Percentiles rank a stretch among this genome's conserved stretches.
Conservation (phyloP, 2,113 vertebrate species). For the Caranx melampygus region DNA sequence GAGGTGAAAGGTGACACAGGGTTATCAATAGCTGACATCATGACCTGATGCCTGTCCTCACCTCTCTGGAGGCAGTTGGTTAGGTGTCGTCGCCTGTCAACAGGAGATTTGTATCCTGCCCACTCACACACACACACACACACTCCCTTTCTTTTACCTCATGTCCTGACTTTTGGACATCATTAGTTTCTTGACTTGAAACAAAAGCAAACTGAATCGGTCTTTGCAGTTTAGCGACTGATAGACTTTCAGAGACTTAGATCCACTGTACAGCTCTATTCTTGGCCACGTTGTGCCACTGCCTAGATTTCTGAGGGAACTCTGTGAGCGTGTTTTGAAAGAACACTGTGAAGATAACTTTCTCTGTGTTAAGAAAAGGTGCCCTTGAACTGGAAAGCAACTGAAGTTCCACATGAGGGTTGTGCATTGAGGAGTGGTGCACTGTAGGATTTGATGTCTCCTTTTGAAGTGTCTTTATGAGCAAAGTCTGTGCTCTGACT, state of each 20-base stretch:
- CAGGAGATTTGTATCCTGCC: slow-evolving; percentile 46
- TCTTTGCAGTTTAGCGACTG: slow-evolving; percentile 1
- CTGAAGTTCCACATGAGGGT: slow-evolving; percentile 67
- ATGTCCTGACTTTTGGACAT: slow-evolving; percentile 1
- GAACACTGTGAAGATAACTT: slow-evolving; percentile 58
- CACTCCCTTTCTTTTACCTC: not conserved
- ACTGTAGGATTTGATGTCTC: slow-evolving; percentile 72
- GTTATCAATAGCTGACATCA: slow-evolving; percentile 69
- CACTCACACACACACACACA: slow-evolving; percentile 21
- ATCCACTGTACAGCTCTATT: slow-evolving; percentile 13
- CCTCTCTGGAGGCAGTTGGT: slow-evolving; percentile 42
- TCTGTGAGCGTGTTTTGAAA: slow-evolving; percentile 45
- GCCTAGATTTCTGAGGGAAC: slow-evolving; percentile 24
- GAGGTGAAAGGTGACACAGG: slow-evolving; percentile 65
- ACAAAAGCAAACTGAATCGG: slow-evolving; percentile 43
- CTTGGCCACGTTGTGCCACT: slow-evolving; percentile 18
- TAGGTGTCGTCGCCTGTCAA: slow-evolving; percentile 63
- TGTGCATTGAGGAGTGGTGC: slow-evolving; percentile 62
- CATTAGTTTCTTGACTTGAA: slow-evolving; percentile 8
- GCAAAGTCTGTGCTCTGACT: slow-evolving; percentile 73
- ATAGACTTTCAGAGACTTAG: slow-evolving; percentile 8
- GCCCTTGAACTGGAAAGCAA: slow-evolving; percentile 77
- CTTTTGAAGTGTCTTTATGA: slow-evolving; percentile 82
- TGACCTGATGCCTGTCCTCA: slow-evolving; percentile 66
- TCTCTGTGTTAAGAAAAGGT: slow-evolving; percentile 62